phyloP scores from a whole-genome alignment of 1,140 invertebrate species.

The Drosophila nigrodunni region DNA sequence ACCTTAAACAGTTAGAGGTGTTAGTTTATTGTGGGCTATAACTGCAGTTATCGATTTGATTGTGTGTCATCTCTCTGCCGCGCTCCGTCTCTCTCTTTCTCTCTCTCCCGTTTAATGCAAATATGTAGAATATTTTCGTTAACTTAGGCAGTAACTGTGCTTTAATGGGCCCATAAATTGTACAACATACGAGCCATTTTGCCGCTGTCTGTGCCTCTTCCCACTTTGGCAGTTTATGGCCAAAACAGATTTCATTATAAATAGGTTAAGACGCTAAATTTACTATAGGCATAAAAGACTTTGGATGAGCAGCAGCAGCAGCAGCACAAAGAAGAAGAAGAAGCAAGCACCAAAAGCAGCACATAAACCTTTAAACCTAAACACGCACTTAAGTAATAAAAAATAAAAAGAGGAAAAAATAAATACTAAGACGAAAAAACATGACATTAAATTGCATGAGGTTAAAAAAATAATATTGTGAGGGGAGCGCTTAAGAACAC shows the following conservation, averaged over 20 bases:
- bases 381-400: conserved; percentile 82
- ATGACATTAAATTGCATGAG: conserved; percentile 83
- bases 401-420: conserved; percentile 51
- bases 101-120: conserved; percentile 37
- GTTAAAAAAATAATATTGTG: conserved; percentile 77
- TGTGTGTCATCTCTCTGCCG: conserved; percentile 15
- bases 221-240: conserved; percentile 32
- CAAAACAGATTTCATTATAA: conserved; percentile 76
- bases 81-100: conserved; percentile 1
- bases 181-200: conserved; percentile 59
- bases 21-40: conserved; percentile 59
- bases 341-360: conserved; percentile 20
- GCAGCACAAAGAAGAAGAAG: conserved; percentile 3
- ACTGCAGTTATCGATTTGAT: conserved; percentile 32
- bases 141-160: conserved; percentile 65
- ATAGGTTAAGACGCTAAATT: conserved; percentile 82
- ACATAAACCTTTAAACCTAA: conserved; percentile 81
- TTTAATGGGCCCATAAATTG: conserved; percentile 75
- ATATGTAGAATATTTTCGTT: conserved; percentile 63
- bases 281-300: conserved; percentile 61
- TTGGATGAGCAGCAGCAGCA: conserved; percentile 29
- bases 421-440: conserved; percentile 76
- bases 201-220: background rate
- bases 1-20: conserved; percentile 58
- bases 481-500: conserved; percentile 64